A percentile compares a stretch with the other conserved stretches of the same genome.
Conservation (phyloP, 2,113 vertebrate species). For the Promerops cafer region DNA sequence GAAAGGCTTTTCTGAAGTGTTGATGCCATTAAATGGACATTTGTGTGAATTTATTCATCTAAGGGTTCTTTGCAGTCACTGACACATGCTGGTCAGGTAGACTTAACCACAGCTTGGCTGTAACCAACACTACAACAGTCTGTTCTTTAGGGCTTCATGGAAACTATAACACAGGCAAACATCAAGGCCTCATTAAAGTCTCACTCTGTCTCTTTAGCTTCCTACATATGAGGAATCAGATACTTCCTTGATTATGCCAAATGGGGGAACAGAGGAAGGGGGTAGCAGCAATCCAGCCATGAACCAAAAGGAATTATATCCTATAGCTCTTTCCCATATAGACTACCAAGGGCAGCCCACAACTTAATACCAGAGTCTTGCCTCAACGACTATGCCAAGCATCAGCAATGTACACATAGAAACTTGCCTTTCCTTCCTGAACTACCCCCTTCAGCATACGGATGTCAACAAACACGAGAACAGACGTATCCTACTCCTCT, state of each 20-base stretch:
- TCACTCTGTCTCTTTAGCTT: neutral
- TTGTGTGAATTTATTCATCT: neutral
- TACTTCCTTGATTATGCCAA: neutral
- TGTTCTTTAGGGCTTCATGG: neutral
- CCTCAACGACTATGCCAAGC: neutral
- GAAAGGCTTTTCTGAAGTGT: neutral
- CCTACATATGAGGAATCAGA: neutral
- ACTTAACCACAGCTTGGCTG: neutral
- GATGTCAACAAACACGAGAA: slow-evolving; percentile 36
- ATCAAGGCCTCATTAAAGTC: neutral
- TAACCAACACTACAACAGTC: neutral
- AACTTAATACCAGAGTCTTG: neutral
- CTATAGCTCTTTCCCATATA: neutral
- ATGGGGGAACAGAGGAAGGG: neutral
- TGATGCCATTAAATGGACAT: neutral
- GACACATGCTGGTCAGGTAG: neutral
- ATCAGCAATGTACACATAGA: neutral
- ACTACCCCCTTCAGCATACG: neutral
- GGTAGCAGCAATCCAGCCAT: neutral
- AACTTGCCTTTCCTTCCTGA: neutral
- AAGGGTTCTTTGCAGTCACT: neutral
- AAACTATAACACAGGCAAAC: neutral
- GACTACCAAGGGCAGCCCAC: neutral
- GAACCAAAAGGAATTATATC: neutral
- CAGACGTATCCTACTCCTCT: slow-evolving; percentile 3